Conservation (phyloP, 2,888 invertebrate genomes). For the Ichneumoninae sp. region DNA sequence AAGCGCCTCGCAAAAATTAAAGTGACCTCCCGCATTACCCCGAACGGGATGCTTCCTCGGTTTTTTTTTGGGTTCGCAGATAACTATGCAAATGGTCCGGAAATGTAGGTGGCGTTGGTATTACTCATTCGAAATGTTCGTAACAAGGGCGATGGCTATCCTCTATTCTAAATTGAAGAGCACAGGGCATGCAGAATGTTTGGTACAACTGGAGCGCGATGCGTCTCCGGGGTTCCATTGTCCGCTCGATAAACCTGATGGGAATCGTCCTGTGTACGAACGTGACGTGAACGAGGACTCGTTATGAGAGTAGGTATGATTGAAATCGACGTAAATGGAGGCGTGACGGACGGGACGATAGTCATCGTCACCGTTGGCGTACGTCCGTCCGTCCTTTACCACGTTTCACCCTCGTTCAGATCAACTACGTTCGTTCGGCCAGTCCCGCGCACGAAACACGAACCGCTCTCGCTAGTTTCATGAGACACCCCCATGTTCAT, state of each 20-base stretch:
- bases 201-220: conserved; percentile 10
- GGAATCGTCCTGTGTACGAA: conserved; percentile 38
- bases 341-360: conserved; percentile 43
- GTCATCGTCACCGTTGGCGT: conserved; percentile 27
- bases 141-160: conserved; percentile 2
- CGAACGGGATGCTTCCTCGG: not conserved
- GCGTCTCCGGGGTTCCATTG: conserved; percentile 48
- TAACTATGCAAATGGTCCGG: not conserved
- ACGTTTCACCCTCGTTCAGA: not conserved
- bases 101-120: not conserved
- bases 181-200: conserved; percentile 3
- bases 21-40: no score
- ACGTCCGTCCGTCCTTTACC: conserved; percentile 5
- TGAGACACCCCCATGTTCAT: conserved; percentile 8
- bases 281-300: conserved; percentile 36
- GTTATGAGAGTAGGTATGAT: conserved; percentile 46
- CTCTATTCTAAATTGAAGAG: conserved; percentile 34
- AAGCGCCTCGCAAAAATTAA: no score
- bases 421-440: conserved; percentile 9
- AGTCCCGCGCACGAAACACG: not conserved
- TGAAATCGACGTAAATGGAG: conserved; percentile 54
- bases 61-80: no score
- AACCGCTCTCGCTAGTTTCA: conserved; percentile 23
- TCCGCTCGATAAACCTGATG: conserved; percentile 53
- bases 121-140: not conserved